A percentile compares a stretch with the other conserved stretches of the same genome.
Evolutionary conservation across 2,113 vertebrate species (phyloP).

Genomic region (Leptobrachium ailaonicum): DNA sequence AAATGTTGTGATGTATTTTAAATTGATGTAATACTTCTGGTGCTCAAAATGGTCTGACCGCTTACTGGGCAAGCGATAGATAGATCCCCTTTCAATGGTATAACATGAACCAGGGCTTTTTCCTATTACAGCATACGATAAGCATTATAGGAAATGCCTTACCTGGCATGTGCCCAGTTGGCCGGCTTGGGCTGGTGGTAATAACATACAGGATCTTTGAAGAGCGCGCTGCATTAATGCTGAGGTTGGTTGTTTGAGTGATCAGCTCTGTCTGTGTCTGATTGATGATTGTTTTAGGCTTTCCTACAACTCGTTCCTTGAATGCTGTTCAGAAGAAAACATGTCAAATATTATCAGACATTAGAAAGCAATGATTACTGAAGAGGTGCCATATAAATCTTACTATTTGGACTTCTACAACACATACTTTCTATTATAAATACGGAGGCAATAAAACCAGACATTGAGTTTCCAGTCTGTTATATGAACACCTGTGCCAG

Average conservation of each 20-base stretch:
- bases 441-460: no score
- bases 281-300: slow-evolving; percentile 65
- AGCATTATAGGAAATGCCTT: slow-evolving; percentile 26
- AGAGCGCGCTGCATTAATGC: slow-evolving; percentile 72
- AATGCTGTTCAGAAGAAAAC: slow-evolving; percentile 68
- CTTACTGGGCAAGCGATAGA: no score
- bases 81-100: no score
- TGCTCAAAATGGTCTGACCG: no score
- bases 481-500: no score
- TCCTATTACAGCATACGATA: background rate
- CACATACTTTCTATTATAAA: no score
- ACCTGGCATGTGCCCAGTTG: slow-evolving; percentile 86
- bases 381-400: no score
- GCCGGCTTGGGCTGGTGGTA: slow-evolving; percentile 90
- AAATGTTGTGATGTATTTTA: no score
- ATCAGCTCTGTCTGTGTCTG: slow-evolving; percentile 69
- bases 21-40: no score
- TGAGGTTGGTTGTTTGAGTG: slow-evolving; percentile 82
- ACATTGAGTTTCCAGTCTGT: no score
- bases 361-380: background rate
- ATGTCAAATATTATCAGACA: background rate
- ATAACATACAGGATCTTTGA: slow-evolving; percentile 90
- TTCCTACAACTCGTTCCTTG: slow-evolving; percentile 64
- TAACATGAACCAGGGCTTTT: no score
- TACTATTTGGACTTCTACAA: no score